Evolutionary conservation across 2,888 invertebrate genomes (phyloP), one percentile per base, ranked within the genome.

Genomic region (Euspilapteryx auroguttella): DNA sequence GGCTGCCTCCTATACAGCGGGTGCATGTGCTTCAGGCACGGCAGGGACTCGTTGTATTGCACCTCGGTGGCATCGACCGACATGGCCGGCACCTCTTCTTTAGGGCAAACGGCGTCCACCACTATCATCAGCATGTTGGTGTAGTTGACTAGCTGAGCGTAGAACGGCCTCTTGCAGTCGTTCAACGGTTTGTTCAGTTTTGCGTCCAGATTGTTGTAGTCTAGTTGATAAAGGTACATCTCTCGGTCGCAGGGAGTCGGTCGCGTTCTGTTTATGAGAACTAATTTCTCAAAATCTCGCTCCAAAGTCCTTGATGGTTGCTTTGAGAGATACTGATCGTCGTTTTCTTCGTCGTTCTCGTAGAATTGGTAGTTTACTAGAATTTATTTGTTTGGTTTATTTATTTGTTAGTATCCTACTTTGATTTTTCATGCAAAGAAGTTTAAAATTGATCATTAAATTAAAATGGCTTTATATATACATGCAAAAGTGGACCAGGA

Each of bases 221-320:
- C 65, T 13, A 81, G 47, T 45, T 80, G 69, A 49, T 80, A 82
- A 2, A 82, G 53, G 25, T 57, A 71, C 48, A 81, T 77, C 54
- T 89, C 84, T 52, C 89, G 80, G 55, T 94, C 94, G 54, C 94
- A 94, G 3, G 92, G 87, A 31, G 89, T 86, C 1, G 90, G 89
- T 24, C 87, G 78, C 0, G 93, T 93, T 46, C 90, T 78, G 39
- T 85, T 86, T 42, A 89, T 82, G 27, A 83, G 66, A 2, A 87
- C 79, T 6, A 80, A 62, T 35, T 81, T 80, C 39, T 86, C 82
- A 51, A 83, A 79, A 44, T 81, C 66, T 40, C 81, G 58, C 44
- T 84, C 79, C 40, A 75, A 49, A 22, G 58, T 57, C 36, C 71
- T 54, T 8, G 68, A 64, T 1, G 71, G 53, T 2, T 75, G 64